A percentile compares a stretch with the other conserved stretches of the same genome.
Evolutionary conservation across 2,888 invertebrate species (phyloP).

Genomic region (Gastracanthus pulcherrimus): DNA sequence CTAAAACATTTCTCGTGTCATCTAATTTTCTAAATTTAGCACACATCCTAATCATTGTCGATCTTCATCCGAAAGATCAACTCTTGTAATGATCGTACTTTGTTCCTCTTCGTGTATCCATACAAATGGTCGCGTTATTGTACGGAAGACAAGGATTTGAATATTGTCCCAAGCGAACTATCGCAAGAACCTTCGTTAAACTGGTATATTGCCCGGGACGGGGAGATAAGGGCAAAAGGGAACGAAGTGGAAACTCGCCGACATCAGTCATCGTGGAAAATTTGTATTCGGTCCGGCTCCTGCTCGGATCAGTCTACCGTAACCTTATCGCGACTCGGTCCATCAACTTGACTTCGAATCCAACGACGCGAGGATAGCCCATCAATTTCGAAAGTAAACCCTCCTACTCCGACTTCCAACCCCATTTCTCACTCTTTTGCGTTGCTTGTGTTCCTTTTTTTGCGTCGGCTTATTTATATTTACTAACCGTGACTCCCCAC

Average conservation of each 20-base stretch:
- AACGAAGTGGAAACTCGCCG: constrained; percentile 70
- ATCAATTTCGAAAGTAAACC: constrained; percentile 70
- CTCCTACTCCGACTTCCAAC: constrained; percentile 43
- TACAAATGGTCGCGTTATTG: constrained; percentile 31
- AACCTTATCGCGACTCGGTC: constrained; percentile 72
- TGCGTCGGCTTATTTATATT: not conserved
- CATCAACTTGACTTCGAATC: constrained; percentile 70
- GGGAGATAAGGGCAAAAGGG: constrained; percentile 60
- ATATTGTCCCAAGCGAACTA: constrained; percentile 26
- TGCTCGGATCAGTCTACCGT: constrained; percentile 65
- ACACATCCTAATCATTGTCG: not conserved
- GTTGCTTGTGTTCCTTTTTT: not conserved
- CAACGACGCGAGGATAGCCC: constrained; percentile 66
- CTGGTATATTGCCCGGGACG: constrained; percentile 36
- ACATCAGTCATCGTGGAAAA: constrained; percentile 70
- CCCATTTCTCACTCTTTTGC: constrained; percentile 46
- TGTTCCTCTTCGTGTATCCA: constrained; percentile 9
- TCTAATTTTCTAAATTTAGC: too few species aligned
- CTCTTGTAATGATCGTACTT: not conserved
- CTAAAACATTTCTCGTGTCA: too few species aligned
- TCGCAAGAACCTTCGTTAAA: constrained; percentile 45
- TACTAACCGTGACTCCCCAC: too few species aligned
- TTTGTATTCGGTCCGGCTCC: constrained; percentile 69
- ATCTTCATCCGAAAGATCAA: not conserved
- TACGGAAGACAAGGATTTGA: constrained; percentile 18